Evolutionary conservation across 2,888 invertebrate species (phyloP), one percentile per base, ranked within the genome.

Genomic region (Erebia epiphron): DNA sequence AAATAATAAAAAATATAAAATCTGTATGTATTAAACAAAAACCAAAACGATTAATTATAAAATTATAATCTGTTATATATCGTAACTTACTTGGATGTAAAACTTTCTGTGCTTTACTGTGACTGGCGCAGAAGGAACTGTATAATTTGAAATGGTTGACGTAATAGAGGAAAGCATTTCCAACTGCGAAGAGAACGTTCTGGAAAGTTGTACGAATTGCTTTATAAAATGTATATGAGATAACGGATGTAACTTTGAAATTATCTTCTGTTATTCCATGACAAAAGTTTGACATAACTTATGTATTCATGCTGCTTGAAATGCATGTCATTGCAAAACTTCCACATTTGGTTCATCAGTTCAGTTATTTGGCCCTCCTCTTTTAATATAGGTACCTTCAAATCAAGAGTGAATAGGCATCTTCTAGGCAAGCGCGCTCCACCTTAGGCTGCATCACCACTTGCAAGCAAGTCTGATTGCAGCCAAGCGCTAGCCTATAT

Each of bases 81-180:
- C 13, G 35, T 46, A 82, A 95, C 97, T 97, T 95, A 98, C 98
- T 98, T 85, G 98, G 98, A 95, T 99, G 98, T 85, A 99, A 95
- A 86, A 99, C 98, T 95, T 99, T 99, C 94, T 99, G 99, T 77
- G 99, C 98, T 94, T 99, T 98, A 85, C 99, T 99, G 92, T 99
- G 99, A 93, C 98, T 98, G 77, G 99, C 99, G 93, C 99, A 99
- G 94, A 99, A 99, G 79, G 99, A 98, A 91, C 99, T 99, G 95
- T 99, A 99, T 82, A 99, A 95, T 94, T 99, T 99, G 95, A 99
- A 99, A 94, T 99, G 98, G 94, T 99, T 98, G 85, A 99, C 98
- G 89, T 99, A 98, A 94, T 97, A 98, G 82, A 99, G 95, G 94
- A 99, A 99, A 85, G 99, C 98, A 89, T 98, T 98, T 82, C 98